Conservation (phyloP, 2,888 invertebrate genomes). For the Cantharis nigra region DNA sequence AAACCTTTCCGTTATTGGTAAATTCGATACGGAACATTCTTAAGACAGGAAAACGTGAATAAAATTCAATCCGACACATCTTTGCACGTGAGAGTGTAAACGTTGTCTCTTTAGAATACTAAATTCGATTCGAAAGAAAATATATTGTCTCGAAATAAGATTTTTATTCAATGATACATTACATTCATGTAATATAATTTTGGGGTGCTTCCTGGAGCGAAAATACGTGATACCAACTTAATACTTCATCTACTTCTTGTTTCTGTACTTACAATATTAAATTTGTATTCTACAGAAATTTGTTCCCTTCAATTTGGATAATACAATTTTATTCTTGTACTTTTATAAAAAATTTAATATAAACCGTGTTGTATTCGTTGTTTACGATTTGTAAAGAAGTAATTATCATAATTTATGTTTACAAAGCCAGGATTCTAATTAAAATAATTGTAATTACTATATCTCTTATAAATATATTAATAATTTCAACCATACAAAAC, state of each 20-base stretch:
- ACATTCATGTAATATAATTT: conserved; percentile 16
- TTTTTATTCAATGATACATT: conserved; percentile 24
- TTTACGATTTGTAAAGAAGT: background rate
- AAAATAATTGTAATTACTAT: background rate
- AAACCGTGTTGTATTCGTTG: background rate
- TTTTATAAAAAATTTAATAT: background rate
- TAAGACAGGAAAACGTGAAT: conserved; percentile 8
- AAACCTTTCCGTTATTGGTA: background rate
- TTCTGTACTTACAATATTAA: background rate
- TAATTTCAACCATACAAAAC: background rate
- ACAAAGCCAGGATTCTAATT: background rate
- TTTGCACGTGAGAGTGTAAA: conserved; percentile 17
- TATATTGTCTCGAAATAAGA: conserved; percentile 21
- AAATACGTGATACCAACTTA: background rate
- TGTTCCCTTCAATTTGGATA: background rate
- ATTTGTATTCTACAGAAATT: background rate
- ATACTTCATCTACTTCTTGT: background rate
- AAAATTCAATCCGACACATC: conserved; percentile 19
- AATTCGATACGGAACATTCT: background rate
- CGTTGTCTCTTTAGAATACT: conserved; percentile 18
- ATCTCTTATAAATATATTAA: background rate
- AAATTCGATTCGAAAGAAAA: conserved; percentile 19
- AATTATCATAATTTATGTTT: background rate
- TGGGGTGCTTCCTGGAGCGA: conserved; percentile 6
- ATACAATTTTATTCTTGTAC: background rate